phyloP scores from a whole-genome alignment of 2,888 invertebrate species.

The Mylabris sibirica region DNA sequence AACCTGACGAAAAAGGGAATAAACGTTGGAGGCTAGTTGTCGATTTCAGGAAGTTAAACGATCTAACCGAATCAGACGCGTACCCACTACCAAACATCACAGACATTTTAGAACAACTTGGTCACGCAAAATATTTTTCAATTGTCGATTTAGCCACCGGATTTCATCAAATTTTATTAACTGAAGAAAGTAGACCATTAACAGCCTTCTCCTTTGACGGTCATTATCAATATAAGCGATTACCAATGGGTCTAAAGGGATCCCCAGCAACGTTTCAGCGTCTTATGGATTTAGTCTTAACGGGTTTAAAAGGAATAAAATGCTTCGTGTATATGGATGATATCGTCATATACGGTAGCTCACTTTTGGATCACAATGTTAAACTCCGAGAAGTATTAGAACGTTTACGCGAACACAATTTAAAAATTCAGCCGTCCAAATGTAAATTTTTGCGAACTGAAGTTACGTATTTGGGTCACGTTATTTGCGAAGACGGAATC shows the following conservation, averaged over 20 bases:
- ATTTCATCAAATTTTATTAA: slow-evolving; percentile 36
- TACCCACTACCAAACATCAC: slow-evolving; percentile 40
- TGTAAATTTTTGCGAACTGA: slow-evolving; percentile 50
- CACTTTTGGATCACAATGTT: slow-evolving; percentile 46
- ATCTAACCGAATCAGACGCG: slow-evolving; percentile 37
- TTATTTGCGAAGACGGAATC: slow-evolving; percentile 51
- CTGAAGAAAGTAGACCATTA: slow-evolving; percentile 21
- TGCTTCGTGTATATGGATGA: slow-evolving; percentile 40
- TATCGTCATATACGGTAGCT: slow-evolving; percentile 33
- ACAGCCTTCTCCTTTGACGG: slow-evolving; percentile 35
- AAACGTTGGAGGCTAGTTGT: slow-evolving; percentile 43
- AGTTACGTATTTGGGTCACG: slow-evolving; percentile 54
- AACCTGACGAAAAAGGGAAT: background rate
- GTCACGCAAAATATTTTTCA: slow-evolving; percentile 36
- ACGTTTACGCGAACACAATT: slow-evolving; percentile 38
- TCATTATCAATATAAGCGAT: slow-evolving; percentile 32
- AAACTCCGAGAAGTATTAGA: slow-evolving; percentile 48
- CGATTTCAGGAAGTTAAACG: slow-evolving; percentile 40
- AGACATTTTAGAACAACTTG: slow-evolving; percentile 39
- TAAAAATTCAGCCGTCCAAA: slow-evolving; percentile 52
- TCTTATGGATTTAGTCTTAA: slow-evolving; percentile 36
- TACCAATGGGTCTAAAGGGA: slow-evolving; percentile 23
- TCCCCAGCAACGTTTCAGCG: slow-evolving; percentile 37
- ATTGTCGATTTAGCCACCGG: slow-evolving; percentile 37
- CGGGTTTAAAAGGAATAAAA: slow-evolving; percentile 29